A percentile compares a stretch with the other conserved stretches of the same genome.
Conservation (phyloP, 2,797 vertebrate genomes). For the Crenuchus spilurus region DNA sequence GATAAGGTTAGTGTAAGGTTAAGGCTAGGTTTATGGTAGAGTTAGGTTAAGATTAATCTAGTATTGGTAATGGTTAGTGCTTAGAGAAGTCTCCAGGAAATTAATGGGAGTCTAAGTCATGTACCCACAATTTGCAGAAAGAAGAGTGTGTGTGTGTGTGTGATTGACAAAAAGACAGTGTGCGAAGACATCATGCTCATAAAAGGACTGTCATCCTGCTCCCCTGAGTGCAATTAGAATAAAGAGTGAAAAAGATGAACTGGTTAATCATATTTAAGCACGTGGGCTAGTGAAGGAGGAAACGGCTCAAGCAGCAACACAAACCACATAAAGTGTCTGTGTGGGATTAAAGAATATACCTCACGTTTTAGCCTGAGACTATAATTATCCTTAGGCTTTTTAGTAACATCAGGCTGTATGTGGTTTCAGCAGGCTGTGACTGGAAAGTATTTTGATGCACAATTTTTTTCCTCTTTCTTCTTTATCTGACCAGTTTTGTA, state of each 20-base stretch:
- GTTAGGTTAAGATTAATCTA: no score
- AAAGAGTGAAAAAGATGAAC: not conserved
- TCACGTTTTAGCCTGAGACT: not conserved
- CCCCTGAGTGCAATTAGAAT: constrained; percentile 31
- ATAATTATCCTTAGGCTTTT: not conserved
- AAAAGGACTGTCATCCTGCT: constrained; percentile 29
- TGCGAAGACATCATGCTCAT: not conserved
- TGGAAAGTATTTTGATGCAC: not conserved
- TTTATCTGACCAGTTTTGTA: no score
- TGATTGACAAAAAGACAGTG: not conserved
- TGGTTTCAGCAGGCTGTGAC: not conserved
- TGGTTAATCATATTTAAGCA: constrained; percentile 3
- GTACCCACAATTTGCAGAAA: no score
- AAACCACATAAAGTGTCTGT: not conserved
- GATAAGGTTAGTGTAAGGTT: no score
- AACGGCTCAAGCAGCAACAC: constrained; percentile 2
- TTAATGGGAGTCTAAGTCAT: no score
- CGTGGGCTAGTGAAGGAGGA: constrained; percentile 23
- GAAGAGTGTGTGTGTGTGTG: constrained; percentile 11
- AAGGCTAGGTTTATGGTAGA: no score
- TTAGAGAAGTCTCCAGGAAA: no score
- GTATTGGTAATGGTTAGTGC: no score
- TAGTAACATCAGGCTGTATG: not conserved
- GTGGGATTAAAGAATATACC: not conserved
- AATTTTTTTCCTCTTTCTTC: no score